Evolutionary conservation across 2,797 vertebrate genomes (phyloP).

Genomic region (Dryobates pubescens): DNA sequence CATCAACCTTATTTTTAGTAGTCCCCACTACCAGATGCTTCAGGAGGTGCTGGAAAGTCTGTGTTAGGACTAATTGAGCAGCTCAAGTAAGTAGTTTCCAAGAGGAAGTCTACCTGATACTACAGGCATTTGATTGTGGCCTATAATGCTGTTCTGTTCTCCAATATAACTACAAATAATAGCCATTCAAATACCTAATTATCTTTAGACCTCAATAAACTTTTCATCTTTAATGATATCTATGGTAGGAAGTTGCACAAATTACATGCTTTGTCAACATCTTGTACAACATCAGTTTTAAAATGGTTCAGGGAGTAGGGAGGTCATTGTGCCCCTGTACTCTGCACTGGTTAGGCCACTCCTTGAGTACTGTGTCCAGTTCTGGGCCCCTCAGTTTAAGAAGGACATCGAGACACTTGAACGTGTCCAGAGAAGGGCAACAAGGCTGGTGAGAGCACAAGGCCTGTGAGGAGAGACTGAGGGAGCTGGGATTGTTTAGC

Average conservation of each 20-base stretch:
- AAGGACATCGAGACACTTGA: too few species aligned
- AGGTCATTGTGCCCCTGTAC: too few species aligned
- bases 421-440: too few species aligned
- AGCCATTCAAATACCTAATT: background rate
- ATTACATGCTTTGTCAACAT: background rate
- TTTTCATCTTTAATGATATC: background rate
- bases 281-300: background rate
- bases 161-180: background rate
- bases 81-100: background rate
- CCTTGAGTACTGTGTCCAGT: too few species aligned
- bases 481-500: too few species aligned
- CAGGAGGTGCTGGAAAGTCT: background rate
- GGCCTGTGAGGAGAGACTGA: too few species aligned
- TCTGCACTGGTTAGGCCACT: too few species aligned
- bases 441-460: too few species aligned
- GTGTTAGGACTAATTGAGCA: background rate
- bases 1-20: background rate
- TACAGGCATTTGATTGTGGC: background rate
- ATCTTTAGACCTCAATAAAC: background rate
- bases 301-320: background rate
- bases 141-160: background rate
- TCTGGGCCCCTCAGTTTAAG: too few species aligned
- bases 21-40: background rate
- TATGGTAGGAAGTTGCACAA: background rate
- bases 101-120: background rate